Evolutionary conservation across 2,113 vertebrate genomes (phyloP).

Genomic region (Campylomormyrus numenius): DNA sequence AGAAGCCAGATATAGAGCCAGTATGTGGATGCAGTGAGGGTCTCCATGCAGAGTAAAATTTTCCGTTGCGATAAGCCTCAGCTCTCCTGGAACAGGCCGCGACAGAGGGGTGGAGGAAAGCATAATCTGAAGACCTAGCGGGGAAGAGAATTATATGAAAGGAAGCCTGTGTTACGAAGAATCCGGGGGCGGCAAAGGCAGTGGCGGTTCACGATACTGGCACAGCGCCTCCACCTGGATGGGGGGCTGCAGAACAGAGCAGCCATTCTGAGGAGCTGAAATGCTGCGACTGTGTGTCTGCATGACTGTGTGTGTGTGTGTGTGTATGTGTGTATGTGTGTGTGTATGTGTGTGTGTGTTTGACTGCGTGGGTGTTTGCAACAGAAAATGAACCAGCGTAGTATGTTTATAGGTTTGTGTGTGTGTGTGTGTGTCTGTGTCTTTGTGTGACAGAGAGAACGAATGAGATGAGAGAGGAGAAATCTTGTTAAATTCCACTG

Average conservation of each 20-base stretch:
- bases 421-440: background rate
- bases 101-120: background rate
- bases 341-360: background rate
- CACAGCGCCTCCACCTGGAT: background rate
- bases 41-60: background rate
- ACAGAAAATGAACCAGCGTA: background rate
- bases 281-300: background rate
- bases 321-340: background rate
- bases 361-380: background rate
- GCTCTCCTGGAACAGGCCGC: background rate
- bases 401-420: background rate
- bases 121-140: background rate
- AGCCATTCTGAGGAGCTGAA: background rate
- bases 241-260: background rate
- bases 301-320: background rate
- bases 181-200: background rate
- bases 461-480: background rate
- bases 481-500: background rate
- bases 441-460: background rate
- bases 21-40: background rate
- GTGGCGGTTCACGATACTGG: background rate
- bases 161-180: background rate
- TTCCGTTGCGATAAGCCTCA: conserved; percentile 10
- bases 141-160: background rate
- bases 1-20: conserved; percentile 10